phyloP scores from a whole-genome alignment of 2,888 invertebrate genomes.

The Mactromeris polynyma region DNA sequence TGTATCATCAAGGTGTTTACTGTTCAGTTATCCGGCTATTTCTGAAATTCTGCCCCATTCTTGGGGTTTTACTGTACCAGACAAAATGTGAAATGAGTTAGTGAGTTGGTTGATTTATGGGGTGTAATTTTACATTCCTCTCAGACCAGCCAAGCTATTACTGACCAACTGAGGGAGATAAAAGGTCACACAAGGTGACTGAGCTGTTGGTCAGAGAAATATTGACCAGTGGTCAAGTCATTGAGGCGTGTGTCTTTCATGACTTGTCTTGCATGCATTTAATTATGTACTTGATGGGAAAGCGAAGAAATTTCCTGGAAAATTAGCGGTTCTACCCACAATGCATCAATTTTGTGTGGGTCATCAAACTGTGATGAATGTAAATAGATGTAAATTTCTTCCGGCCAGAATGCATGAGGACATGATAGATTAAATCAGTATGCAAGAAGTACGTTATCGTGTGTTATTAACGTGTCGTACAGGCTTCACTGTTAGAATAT shows the following conservation, averaged over 20 bases:
- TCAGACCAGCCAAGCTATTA: background rate
- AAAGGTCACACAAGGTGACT: slow-evolving; percentile 31
- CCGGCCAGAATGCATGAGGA: background rate
- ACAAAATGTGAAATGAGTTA: too few relatives aligned
- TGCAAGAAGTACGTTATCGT: too few relatives aligned
- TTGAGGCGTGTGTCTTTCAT: slow-evolving; percentile 14
- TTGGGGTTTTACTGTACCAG: too few relatives aligned
- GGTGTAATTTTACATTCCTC: slow-evolving; percentile 3
- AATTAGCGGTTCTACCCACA: background rate
- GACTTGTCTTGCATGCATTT: slow-evolving; percentile 15
- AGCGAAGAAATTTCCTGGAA: slow-evolving; percentile 10
- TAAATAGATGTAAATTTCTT: slow-evolving; percentile 7
- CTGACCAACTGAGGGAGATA: background rate
- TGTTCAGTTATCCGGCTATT: too few relatives aligned
- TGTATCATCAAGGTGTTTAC: too few relatives aligned
- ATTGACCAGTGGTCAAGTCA: slow-evolving; percentile 32
- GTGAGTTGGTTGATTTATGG: background rate
- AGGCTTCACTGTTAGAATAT: too few relatives aligned
- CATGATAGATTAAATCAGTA: too few relatives aligned
- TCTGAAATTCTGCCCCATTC: too few relatives aligned
- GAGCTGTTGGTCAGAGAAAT: background rate
- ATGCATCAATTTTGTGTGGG: background rate
- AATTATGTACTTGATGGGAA: slow-evolving; percentile 17
- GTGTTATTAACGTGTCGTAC: too few relatives aligned
- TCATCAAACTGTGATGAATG: background rate